Conservation (phyloP, 2,113 vertebrate species). For the Otis tarda region DNA sequence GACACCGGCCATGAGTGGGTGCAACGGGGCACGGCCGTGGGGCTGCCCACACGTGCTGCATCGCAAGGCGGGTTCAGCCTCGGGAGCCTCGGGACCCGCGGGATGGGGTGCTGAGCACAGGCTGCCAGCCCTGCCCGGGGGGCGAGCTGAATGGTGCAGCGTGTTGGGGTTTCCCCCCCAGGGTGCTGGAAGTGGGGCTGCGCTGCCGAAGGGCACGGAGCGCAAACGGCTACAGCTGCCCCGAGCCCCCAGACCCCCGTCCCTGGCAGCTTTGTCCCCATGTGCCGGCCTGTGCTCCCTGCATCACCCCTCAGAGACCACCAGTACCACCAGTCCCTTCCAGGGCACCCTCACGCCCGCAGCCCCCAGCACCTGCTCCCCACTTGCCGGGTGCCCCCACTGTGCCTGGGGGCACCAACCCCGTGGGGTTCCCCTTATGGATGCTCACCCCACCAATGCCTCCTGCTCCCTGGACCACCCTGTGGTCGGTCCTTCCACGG, state of each 20-base stretch:
- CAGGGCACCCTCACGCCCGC: fast-evolving
- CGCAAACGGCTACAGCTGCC: not conserved
- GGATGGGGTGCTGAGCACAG: not conserved
- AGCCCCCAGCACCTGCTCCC: not conserved
- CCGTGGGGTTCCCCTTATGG: fast-evolving
- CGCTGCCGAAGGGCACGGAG: not conserved
- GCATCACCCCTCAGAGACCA: not conserved
- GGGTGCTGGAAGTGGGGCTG: not conserved
- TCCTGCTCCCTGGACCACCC: not conserved
- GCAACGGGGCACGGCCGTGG: not conserved
- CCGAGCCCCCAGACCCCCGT: fast-evolving
- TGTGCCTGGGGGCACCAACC: not conserved
- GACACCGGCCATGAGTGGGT: not conserved
- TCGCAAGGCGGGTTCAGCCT: not conserved
- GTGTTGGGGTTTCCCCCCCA: not conserved
- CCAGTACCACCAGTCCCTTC: not conserved
- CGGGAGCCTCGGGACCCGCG: fast-evolving
- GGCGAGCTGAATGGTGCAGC: not conserved
- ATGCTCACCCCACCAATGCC: not conserved
- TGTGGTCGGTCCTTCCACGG: fast-evolving
- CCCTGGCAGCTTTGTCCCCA: not conserved
- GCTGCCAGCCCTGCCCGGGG: not conserved
- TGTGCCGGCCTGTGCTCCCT: not conserved
- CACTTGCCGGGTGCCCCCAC: not conserved
- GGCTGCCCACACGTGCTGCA: not conserved